Evolutionary conservation across 2,888 invertebrate genomes (phyloP).

Genomic region (Cheilosia variabilis): DNA sequence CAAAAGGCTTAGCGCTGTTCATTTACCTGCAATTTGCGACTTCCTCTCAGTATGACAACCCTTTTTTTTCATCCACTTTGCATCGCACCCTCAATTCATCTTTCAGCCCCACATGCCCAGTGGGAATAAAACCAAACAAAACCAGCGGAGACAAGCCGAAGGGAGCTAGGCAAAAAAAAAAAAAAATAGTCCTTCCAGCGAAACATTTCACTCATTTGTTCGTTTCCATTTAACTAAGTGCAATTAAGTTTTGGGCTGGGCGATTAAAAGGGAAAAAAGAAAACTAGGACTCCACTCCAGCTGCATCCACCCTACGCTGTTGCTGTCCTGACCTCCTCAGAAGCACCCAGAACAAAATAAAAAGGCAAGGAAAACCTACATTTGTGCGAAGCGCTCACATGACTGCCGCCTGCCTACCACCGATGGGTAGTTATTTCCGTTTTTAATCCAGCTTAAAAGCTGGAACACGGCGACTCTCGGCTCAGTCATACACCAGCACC

Average conservation of each 20-base stretch:
- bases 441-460: constrained; percentile 73
- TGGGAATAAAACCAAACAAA: constrained; percentile 6
- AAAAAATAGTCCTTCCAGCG: constrained; percentile 30
- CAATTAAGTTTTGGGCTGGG: constrained; percentile 69
- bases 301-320: constrained; percentile 9
- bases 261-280: constrained; percentile 23
- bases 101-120: constrained; percentile 13
- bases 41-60: constrained; percentile 20
- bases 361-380: constrained; percentile 20
- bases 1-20: constrained; percentile 50
- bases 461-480: constrained; percentile 41
- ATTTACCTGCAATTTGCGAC: constrained; percentile 54
- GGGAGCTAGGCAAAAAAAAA: constrained; percentile 14
- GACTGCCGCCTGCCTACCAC: constrained; percentile 19
- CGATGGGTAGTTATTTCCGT: constrained; percentile 62
- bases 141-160: not conserved
- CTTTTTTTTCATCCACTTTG: constrained; percentile 36
- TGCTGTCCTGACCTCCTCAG: constrained; percentile 30
- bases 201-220: constrained; percentile 73
- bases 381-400: constrained; percentile 56
- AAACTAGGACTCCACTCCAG: constrained; percentile 17
- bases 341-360: not conserved
- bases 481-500: constrained; percentile 22
- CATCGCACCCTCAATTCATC: constrained; percentile 57
- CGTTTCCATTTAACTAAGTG: constrained; percentile 74